Base-by-base conservation (phyloP, 1,140 invertebrate genomes). In the Procambarus clarkii region DNA sequence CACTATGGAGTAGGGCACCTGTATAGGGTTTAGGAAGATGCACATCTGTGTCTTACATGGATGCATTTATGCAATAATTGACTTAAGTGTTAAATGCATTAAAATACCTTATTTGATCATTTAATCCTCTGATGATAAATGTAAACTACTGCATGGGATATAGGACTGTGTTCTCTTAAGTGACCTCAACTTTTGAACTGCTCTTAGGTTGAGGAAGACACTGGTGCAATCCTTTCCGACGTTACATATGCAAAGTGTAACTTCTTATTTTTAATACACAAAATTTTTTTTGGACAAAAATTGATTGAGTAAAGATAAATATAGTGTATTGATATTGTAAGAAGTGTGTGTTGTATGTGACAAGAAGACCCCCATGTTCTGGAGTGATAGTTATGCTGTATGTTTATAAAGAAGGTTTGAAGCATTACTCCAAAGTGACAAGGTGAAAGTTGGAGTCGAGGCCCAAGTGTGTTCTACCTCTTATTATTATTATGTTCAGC, bases 1-100 rank as follows among this genome's bases (percentile, higher is more conserved):
- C 89, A 91, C 71, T 91, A 85, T 69, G 54, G 60, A 85, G 74
- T 91, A 83, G 79, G 79, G 69, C 79, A 83, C 64, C 64, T 71
- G 18, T 45, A 24, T 82, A 76, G 87, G 87, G 79, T 83, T 74
- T 89, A 83, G 78, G 79, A 74, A 50, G 87, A 50, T 34, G 58
- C 80, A 44, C 34, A 44, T 78, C 34, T 86, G 58, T 91, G 45
- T 79, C 54, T 48, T 79, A 69, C 58, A 48, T 79, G 34, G 44
- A 91, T 90, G 82, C 71, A 83, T 77, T 60, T 90, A 88, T 82
- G 87, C 87, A 88, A 88, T 88, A 88, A 88, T 50, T 74, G 64
- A 80, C 87, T 58, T 85, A 81, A 81, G 79, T 85, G 64, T 88
- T 88, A 74, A 34, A 74, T 45, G 79, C 79, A 81, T 81, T 74